phyloP scores from a whole-genome alignment of 1,140 invertebrate genomes.

The Gonioctena quinquepunctata region DNA sequence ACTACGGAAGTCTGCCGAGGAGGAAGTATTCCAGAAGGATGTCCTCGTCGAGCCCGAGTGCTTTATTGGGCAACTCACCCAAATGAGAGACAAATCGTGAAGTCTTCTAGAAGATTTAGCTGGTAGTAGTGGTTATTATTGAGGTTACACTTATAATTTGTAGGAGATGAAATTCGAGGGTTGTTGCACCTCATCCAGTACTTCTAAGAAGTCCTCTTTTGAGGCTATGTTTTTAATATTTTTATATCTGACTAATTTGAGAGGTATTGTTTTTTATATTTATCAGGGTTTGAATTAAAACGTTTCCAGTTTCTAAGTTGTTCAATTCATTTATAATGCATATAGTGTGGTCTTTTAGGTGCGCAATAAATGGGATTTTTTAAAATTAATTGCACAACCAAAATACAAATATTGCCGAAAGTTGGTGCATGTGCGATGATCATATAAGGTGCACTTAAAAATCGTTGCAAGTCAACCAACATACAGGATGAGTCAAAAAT shows the following conservation, averaged over 20 bases:
- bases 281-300: not conserved
- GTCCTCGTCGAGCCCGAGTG: slow-evolving; percentile 47
- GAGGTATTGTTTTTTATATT: not conserved
- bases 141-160: too few relatives aligned
- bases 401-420: too few relatives aligned
- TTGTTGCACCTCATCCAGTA: too few relatives aligned
- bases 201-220: not conserved
- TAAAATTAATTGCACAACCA: too few relatives aligned
- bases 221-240: not conserved
- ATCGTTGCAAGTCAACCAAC: too few relatives aligned
- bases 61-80: slow-evolving; percentile 48
- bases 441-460: too few relatives aligned
- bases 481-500: too few relatives aligned
- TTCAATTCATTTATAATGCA: too few relatives aligned
- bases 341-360: too few relatives aligned
- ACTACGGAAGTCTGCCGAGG: slow-evolving; percentile 52
- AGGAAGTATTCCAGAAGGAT: slow-evolving; percentile 26
- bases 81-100: slow-evolving; percentile 49
- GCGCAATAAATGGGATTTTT: too few relatives aligned
- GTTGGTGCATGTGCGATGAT: too few relatives aligned
- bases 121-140: slow-evolving; percentile 4
- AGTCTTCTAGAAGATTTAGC: slow-evolving; percentile 43
- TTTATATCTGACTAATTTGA: not conserved
- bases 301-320: not conserved
- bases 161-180: too few relatives aligned